phyloP scores from a whole-genome alignment of 2,797 vertebrate genomes.

The Sebastes itinus region DNA sequence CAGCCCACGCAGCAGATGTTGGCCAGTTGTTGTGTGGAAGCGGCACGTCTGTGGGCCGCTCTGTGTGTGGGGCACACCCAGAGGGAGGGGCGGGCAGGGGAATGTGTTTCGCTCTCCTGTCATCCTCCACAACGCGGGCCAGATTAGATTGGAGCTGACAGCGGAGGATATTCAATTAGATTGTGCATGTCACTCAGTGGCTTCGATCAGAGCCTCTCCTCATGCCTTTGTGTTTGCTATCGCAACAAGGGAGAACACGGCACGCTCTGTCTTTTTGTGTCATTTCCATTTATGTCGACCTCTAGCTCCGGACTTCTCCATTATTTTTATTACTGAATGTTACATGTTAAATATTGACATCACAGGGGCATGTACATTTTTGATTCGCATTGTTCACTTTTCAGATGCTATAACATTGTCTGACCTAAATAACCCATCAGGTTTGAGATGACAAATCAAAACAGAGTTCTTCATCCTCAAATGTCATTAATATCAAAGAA shows the following conservation, averaged over 20 bases:
- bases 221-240: slow-evolving; percentile 75
- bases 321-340: slow-evolving; percentile 64
- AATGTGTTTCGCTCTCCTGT: slow-evolving; percentile 78
- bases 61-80: slow-evolving; percentile 70
- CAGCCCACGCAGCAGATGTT: slow-evolving; percentile 80
- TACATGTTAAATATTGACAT: slow-evolving; percentile 67
- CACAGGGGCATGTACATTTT: slow-evolving; percentile 43
- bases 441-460: slow-evolving; percentile 45
- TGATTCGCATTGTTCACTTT: slow-evolving; percentile 65
- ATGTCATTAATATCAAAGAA: slow-evolving; percentile 38
- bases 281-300: slow-evolving; percentile 79
- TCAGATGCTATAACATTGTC: slow-evolving; percentile 53
- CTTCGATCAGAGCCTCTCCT: slow-evolving; percentile 80
- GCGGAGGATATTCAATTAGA: slow-evolving; percentile 87
- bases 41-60: slow-evolving; percentile 60
- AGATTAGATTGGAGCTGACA: slow-evolving; percentile 87
- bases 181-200: slow-evolving; percentile 86
- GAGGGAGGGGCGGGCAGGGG: slow-evolving; percentile 70
- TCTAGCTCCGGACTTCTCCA: slow-evolving; percentile 66
- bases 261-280: slow-evolving; percentile 71
- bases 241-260: slow-evolving; percentile 58
- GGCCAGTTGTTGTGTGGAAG: slow-evolving; percentile 77
- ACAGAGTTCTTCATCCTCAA: slow-evolving; percentile 20
- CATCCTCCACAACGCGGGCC: slow-evolving; percentile 80
- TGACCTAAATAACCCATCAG: slow-evolving; percentile 48